These are phyloP conservation scores for Dipodomys merriami DNA, from an alignment of 2,113 vertebrate species.

Conservation along the genomic window DNA sequence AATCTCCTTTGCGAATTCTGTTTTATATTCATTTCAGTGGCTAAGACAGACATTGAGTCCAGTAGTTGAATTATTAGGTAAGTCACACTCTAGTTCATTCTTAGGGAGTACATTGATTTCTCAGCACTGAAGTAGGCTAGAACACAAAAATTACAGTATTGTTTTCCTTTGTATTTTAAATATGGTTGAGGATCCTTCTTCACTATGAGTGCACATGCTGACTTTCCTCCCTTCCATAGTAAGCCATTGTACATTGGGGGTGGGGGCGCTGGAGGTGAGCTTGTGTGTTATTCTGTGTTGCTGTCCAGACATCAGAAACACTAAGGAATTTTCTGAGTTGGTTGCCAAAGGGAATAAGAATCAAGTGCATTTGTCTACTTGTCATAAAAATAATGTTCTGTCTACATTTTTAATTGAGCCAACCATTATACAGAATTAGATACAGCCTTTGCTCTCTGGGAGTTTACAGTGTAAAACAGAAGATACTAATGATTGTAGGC, in stretches of 20 bases:
- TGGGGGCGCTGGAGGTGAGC: not conserved
- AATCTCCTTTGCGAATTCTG: constrained; percentile 4
- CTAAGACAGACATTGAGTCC: constrained; percentile 15
- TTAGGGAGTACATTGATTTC: constrained; percentile 12
- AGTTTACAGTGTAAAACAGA: constrained; percentile 48
- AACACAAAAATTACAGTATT: not conserved
- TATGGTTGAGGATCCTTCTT: constrained; percentile 5
- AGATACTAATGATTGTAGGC: not conserved
- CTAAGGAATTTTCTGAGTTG: constrained; percentile 47
- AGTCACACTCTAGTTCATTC: constrained; percentile 27
- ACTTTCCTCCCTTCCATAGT: not conserved
- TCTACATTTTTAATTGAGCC: constrained; percentile 58
- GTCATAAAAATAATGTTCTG: constrained; percentile 54
- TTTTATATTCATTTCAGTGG: constrained; percentile 50
- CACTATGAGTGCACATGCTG: not conserved
- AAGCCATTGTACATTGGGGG: not conserved
- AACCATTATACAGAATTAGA: constrained; percentile 54
- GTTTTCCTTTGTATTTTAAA: constrained; percentile 48
- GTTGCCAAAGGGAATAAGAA: constrained; percentile 28
- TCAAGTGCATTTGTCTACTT: not conserved
- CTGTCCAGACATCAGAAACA: not conserved
- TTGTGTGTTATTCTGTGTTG: not conserved
- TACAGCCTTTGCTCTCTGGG: constrained; percentile 17
- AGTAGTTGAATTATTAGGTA: constrained; percentile 40
- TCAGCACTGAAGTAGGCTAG: constrained; percentile 1